Evolutionary conservation across 1,140 invertebrate species (phyloP).

Genomic region (Zaprionus camerounensis): DNA sequence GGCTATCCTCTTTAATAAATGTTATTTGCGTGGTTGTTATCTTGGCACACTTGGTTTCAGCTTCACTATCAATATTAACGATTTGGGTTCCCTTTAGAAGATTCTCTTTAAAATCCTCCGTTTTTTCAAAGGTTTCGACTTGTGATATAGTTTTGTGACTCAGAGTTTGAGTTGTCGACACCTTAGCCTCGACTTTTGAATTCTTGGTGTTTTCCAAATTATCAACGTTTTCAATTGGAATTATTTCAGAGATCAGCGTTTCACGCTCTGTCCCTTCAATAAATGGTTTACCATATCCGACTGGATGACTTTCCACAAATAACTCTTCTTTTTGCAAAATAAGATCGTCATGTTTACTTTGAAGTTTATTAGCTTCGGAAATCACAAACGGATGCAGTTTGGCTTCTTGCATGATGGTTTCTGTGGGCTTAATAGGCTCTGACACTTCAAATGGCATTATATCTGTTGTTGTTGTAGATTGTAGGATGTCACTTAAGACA

Average conservation of each 20-base stretch:
- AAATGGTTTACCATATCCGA: slow-evolving; percentile 60
- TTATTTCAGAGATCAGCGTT: slow-evolving; percentile 53
- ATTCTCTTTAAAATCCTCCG: slow-evolving; percentile 30
- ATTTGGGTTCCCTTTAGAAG: not conserved
- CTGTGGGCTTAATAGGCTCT: slow-evolving; percentile 11
- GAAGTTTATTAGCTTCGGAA: slow-evolving; percentile 45
- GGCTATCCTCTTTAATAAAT: slow-evolving; percentile 60
- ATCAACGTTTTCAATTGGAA: slow-evolving; percentile 55
- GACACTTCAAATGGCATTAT: slow-evolving; percentile 43
- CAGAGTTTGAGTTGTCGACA: slow-evolving; percentile 19
- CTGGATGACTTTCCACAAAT: slow-evolving; percentile 13
- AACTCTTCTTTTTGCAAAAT: slow-evolving; percentile 59
- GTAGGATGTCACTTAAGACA: slow-evolving; percentile 36
- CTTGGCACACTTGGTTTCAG: slow-evolving; percentile 33
- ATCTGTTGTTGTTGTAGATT: slow-evolving; percentile 44
- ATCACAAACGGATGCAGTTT: slow-evolving; percentile 14
- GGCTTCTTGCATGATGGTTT: slow-evolving; percentile 19
- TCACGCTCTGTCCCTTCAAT: slow-evolving; percentile 61
- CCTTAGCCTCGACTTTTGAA: slow-evolving; percentile 3
- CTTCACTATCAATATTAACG: slow-evolving; percentile 12
- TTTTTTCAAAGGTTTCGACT: slow-evolving; percentile 52
- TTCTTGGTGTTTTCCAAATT: slow-evolving; percentile 3
- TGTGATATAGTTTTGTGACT: slow-evolving; percentile 55
- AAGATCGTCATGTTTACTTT: slow-evolving; percentile 36
- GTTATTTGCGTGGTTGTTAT: slow-evolving; percentile 51